These are phyloP conservation scores for Sebastes variabilis DNA, from an alignment of 2,797 vertebrate genomes.

Conservation along the genomic window DNA sequence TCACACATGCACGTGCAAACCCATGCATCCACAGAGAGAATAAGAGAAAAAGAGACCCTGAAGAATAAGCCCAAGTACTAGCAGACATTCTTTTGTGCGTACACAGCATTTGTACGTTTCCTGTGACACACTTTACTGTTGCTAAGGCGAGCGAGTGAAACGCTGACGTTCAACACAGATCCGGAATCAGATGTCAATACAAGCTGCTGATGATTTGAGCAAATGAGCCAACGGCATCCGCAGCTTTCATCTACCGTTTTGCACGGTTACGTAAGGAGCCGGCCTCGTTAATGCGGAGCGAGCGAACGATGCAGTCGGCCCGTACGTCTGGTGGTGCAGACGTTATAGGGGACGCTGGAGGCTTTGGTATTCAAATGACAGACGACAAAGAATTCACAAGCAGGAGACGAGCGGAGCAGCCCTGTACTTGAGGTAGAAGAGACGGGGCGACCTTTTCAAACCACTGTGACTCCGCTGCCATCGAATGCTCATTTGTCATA, in stretches of 20 bases:
- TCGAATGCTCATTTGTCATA: slow-evolving; percentile 67
- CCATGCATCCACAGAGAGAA: not conserved
- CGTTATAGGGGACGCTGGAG: not conserved
- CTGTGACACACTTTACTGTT: not conserved
- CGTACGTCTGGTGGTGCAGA: not conserved
- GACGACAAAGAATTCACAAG: slow-evolving; percentile 52
- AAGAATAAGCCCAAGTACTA: not conserved
- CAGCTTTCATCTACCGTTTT: not conserved
- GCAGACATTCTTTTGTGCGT: too few species aligned
- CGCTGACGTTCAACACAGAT: not conserved
- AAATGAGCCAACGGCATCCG: slow-evolving; percentile 9
- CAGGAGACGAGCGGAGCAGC: slow-evolving; percentile 38
- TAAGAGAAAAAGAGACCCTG: not conserved
- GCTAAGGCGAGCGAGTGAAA: not conserved
- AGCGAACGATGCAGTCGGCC: not conserved
- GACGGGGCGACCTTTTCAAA: slow-evolving; percentile 67
- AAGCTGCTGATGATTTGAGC: not conserved
- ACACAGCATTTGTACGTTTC: not conserved
- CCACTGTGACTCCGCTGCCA: slow-evolving; percentile 32
- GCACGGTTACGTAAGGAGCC: not conserved
- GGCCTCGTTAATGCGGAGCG: slow-evolving; percentile 8
- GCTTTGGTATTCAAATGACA: slow-evolving; percentile 58
- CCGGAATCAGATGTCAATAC: slow-evolving; percentile 9
- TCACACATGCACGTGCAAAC: not conserved
- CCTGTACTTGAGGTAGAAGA: slow-evolving; percentile 40